phyloP scores from a whole-genome alignment of 2,797 vertebrate species.

The Chaenodraco wilsoni region DNA sequence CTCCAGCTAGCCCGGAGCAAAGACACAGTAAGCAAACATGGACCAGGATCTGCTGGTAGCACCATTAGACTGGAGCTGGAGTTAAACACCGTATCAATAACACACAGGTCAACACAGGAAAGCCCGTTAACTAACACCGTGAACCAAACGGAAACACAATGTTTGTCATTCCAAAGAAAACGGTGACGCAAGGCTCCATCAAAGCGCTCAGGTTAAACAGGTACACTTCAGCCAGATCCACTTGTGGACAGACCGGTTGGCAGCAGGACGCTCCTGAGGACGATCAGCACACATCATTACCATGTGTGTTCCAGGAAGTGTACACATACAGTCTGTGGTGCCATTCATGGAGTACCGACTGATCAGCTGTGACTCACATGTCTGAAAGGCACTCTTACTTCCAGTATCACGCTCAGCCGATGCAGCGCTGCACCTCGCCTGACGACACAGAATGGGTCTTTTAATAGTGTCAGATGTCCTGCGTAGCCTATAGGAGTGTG shows the following conservation, averaged over 20 bases:
- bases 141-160: not conserved
- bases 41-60: not conserved
- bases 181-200: not conserved
- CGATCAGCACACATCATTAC: not conserved
- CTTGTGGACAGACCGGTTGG: not conserved
- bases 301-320: not conserved
- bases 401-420: constrained; percentile 19
- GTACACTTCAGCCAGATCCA: not conserved
- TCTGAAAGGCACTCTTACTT: constrained; percentile 11
- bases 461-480: constrained; percentile 8
- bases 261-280: not conserved
- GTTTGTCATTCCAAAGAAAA: not conserved
- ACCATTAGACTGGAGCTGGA: not conserved
- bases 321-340: too few relatives aligned
- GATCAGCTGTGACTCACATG: constrained; percentile 33
- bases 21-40: not conserved
- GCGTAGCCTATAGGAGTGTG: not conserved
- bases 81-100: not conserved
- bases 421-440: not conserved
- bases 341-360: constrained; percentile 5
- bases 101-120: not conserved
- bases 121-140: not conserved
- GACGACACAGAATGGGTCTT: constrained; percentile 24
- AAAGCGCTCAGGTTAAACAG: not conserved
- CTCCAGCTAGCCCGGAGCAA: not conserved